These are phyloP conservation scores for Thalassophryne amazonica DNA, from an alignment of 2,797 vertebrate genomes.

Conservation along the genomic window DNA sequence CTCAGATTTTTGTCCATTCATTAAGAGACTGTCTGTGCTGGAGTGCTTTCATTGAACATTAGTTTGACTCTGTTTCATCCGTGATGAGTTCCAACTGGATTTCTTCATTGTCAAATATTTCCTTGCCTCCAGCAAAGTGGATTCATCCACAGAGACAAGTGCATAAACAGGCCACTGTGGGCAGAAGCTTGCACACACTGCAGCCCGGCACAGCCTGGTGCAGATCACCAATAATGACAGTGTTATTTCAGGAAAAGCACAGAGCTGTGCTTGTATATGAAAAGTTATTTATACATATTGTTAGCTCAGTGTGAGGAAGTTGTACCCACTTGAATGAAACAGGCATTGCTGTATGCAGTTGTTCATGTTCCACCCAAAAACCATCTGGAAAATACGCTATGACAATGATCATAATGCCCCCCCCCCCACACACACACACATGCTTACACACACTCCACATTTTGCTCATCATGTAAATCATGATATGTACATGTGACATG, in stretches of 20 bases:
- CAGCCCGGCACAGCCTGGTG: conserved; percentile 16
- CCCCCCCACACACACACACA: too few relatives aligned
- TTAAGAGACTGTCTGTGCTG: conserved; percentile 1
- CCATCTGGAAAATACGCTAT: too few relatives aligned
- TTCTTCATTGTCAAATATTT: conserved; percentile 23
- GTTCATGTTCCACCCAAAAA: too few relatives aligned
- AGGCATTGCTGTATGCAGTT: too few relatives aligned
- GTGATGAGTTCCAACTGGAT: conserved; percentile 15
- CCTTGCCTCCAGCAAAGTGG: conserved; percentile 47
- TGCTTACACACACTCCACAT: too few relatives aligned
- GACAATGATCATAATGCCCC: too few relatives aligned
- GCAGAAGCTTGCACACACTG: conserved; percentile 30
- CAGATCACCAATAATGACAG: conserved; percentile 27
- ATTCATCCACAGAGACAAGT: conserved; percentile 67
- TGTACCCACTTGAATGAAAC: too few relatives aligned
- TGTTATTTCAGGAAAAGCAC: conserved; percentile 38
- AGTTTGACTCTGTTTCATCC: conserved; percentile 33
- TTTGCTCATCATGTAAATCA: too few relatives aligned
- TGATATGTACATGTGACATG: too few relatives aligned
- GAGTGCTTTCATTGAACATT: conserved; percentile 28
- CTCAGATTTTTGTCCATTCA: conserved; percentile 25
- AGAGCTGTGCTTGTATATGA: not conserved
- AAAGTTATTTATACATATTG: conserved; percentile 21
- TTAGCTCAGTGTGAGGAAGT: too few relatives aligned
- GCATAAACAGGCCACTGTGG: conserved; percentile 62